Base-by-base conservation (phyloP, 2,113 vertebrate species). In the Antennarius striatus region DNA sequence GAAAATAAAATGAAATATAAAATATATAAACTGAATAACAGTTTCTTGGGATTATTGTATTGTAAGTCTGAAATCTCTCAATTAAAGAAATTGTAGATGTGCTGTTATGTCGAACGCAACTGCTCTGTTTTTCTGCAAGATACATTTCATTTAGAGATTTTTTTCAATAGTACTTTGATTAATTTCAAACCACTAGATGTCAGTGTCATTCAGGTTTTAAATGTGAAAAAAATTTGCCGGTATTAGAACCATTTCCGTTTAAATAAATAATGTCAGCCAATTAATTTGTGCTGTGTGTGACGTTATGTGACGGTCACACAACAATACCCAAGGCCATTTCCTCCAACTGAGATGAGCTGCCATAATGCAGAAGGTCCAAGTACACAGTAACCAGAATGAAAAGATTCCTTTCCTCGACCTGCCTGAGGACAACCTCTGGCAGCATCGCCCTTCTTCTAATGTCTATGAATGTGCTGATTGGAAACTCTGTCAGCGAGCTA, bases 281-380 rank as follows among this genome's bases (percentile, higher is more conserved):
- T 72, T 58, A 59, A 62, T 77, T 13, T 77, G 65, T 57, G 16
- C 43, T 52, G 13, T 36, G 22, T 52, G 48, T 28, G 64, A 10
- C 40, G 71, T 47, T 30, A 52, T 69, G 58, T 63, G 68, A 61
- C 28, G 13, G 67, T 48, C 47, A n/a, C 77, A 73, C 40, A 50
- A 56, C 29, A 81, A 73, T 57, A 71, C 70, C 77, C 77, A 78
- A 22, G 80, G 77, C 71, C 58, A 53, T 63, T 61, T 43, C 36
- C 66, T 65, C 47, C 48, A 60, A 71, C 75, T 63, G 52, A 54
- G 58, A 56, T 32, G 68, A 75, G 68, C 73, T 86, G 79, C 66
- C 66, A 67, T 43, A 56, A 59, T 40, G 48, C 53, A 52, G 82
- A 85, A 85, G 87, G 85, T 85, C 81, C 75, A 72, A 52, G 56